Conservation (phyloP, 2,113 vertebrate species). For the Siphamia tubifer region DNA sequence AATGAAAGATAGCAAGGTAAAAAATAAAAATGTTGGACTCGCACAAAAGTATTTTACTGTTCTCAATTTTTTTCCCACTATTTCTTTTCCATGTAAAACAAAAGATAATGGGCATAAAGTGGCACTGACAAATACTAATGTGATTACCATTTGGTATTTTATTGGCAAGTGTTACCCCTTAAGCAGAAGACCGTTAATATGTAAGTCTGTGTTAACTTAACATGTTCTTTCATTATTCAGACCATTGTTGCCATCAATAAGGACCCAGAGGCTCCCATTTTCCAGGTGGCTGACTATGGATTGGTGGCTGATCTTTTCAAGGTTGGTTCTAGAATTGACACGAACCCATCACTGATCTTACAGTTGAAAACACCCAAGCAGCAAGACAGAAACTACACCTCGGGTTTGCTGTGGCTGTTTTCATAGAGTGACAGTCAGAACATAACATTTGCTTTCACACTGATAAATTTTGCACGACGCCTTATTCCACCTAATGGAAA, state of each 20-base stretch:
- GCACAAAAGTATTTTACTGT: not conserved
- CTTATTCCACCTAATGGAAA: constrained; percentile 92
- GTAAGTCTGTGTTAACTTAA: not conserved
- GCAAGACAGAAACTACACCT: not conserved
- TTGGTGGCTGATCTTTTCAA: constrained; percentile 97
- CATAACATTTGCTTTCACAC: constrained; percentile 84
- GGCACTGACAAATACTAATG: no score
- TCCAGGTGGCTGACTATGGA: constrained; percentile 96
- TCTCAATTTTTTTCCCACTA: not conserved
- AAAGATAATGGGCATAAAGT: no score
- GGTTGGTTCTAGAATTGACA: constrained; percentile 72
- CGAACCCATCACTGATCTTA: not conserved
- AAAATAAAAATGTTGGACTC: not conserved
- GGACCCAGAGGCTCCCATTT: constrained; percentile 97
- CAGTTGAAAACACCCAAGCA: not conserved
- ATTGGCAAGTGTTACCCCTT: no score
- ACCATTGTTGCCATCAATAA: constrained; percentile 99
- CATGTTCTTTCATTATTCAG: constrained; percentile 65
- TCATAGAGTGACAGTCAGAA: constrained; percentile 69
- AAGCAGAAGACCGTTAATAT: not conserved
- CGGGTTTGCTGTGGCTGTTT: constrained; percentile 46
- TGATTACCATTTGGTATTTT: no score
- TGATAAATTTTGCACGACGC: constrained; percentile 91
- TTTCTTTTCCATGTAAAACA: not conserved
- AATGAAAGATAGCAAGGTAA: constrained; percentile 99